Evolutionary conservation across 2,888 invertebrate species (phyloP).

Genomic region (Aphidius colemani): DNA sequence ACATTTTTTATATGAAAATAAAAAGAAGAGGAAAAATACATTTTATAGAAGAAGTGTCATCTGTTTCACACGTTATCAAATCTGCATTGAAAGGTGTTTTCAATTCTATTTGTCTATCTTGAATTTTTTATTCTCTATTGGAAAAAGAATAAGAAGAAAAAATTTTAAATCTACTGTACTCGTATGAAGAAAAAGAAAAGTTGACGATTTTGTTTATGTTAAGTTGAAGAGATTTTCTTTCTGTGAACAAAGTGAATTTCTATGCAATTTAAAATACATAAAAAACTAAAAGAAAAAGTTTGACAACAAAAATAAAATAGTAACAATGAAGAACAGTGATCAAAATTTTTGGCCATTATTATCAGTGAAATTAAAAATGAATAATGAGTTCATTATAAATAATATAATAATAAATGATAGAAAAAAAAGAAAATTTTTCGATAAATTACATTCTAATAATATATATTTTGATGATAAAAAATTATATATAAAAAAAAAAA

Average conservation of each 20-base stretch:
- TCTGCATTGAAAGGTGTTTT: too few species aligned
- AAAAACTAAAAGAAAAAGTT: conserved; percentile 13
- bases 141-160: too few species aligned
- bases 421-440: not conserved
- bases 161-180: too few species aligned
- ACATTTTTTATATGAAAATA: too few species aligned
- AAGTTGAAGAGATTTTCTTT: too few species aligned
- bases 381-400: not conserved
- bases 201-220: too few species aligned
- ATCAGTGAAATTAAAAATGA: not conserved
- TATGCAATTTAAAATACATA: not conserved
- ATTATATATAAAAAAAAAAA: not conserved
- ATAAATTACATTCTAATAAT: not conserved
- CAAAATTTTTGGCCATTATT: not conserved
- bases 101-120: too few species aligned
- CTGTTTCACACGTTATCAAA: too few species aligned
- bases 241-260: conserved; percentile 1
- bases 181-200: too few species aligned
- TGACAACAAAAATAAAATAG: not conserved
- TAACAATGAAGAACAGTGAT: not conserved
- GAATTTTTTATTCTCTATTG: too few species aligned
- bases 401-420: not conserved
- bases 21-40: too few species aligned
- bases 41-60: too few species aligned
- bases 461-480: not conserved